Conservation (phyloP, 2,888 invertebrate species). For the Polylopha cassiicola region DNA sequence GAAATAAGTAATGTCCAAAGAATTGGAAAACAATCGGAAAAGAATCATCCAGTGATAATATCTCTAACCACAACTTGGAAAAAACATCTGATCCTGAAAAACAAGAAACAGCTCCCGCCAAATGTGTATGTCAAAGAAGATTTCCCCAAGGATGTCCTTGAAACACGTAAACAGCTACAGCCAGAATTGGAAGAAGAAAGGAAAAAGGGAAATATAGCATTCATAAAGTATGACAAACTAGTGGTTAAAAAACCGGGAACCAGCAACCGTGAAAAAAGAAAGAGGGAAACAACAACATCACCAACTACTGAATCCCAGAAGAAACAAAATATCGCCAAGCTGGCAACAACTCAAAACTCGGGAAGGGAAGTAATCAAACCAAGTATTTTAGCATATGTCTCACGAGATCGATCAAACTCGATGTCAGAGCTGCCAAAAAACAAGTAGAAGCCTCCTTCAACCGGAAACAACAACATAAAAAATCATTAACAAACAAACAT, state of each 20-base stretch:
- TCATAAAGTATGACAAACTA: conserved; percentile 14
- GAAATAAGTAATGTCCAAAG: conserved; percentile 16
- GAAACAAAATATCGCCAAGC: no score
- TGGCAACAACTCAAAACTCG: no score
- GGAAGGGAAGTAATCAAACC: no score
- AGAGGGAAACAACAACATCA: no score
- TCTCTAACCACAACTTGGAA: conserved; percentile 16
- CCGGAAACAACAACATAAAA: no score
- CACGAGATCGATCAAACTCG: no score
- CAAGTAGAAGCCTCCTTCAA: no score
- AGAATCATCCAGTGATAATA: conserved; percentile 19
- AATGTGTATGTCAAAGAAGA: conserved; percentile 19
- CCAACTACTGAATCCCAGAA: no score
- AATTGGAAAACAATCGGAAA: conserved; percentile 6
- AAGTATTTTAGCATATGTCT: no score
- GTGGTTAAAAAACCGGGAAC: conserved; percentile 8
- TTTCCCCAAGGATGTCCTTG: conserved; percentile 13
- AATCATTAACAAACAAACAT: no score
- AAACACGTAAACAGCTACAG: conserved; percentile 14
- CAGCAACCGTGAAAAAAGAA: conserved; percentile 15
- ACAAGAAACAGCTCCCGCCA: conserved; percentile 1
- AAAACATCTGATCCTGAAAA: conserved; percentile 15
- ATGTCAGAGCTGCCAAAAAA: no score
- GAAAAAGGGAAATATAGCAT: conserved; percentile 13
- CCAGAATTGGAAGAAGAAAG: conserved; percentile 14